phyloP scores from a whole-genome alignment of 2,888 invertebrate species.

The Xylota sylvarum region DNA sequence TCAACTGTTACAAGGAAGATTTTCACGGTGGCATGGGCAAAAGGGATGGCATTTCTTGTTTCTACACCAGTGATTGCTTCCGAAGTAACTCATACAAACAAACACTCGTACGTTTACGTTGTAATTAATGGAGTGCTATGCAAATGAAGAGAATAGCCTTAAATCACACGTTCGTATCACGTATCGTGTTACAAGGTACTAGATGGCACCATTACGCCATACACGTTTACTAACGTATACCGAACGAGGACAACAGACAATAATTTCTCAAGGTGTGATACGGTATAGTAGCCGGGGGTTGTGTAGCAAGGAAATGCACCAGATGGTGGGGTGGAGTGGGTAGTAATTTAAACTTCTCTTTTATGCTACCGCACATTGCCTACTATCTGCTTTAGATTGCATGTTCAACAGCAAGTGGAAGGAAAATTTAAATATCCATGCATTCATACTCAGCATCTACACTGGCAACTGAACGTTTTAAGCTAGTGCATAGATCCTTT shows the following conservation, averaged over 20 bases:
- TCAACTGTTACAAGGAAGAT: slow-evolving; percentile 48
- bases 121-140: slow-evolving; percentile 76
- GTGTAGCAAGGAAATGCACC: slow-evolving; percentile 28
- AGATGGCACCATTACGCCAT: slow-evolving; percentile 69
- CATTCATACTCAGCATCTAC: background rate
- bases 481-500: too few species aligned
- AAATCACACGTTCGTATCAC: slow-evolving; percentile 70
- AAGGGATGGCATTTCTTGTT: slow-evolving; percentile 23
- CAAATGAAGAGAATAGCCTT: slow-evolving; percentile 72
- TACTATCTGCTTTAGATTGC: slow-evolving; percentile 18
- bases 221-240: slow-evolving; percentile 47
- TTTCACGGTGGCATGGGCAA: slow-evolving; percentile 8
- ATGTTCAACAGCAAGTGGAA: slow-evolving; percentile 46
- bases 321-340: background rate
- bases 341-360: slow-evolving; percentile 28
- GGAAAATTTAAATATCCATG: slow-evolving; percentile 53
- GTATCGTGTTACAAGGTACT: slow-evolving; percentile 66
- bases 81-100: slow-evolving; percentile 31
- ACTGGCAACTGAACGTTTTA: slow-evolving; percentile 6
- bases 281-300: background rate
- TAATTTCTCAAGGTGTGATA: slow-evolving; percentile 63
- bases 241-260: slow-evolving; percentile 59
- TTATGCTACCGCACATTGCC: slow-evolving; percentile 13
- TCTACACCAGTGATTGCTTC: background rate
- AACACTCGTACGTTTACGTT: slow-evolving; percentile 35